A percentile compares a stretch with the other conserved stretches of the same genome.
Conservation (phyloP, 2,113 vertebrate species). For the Ibidorhyncha struthersii region DNA sequence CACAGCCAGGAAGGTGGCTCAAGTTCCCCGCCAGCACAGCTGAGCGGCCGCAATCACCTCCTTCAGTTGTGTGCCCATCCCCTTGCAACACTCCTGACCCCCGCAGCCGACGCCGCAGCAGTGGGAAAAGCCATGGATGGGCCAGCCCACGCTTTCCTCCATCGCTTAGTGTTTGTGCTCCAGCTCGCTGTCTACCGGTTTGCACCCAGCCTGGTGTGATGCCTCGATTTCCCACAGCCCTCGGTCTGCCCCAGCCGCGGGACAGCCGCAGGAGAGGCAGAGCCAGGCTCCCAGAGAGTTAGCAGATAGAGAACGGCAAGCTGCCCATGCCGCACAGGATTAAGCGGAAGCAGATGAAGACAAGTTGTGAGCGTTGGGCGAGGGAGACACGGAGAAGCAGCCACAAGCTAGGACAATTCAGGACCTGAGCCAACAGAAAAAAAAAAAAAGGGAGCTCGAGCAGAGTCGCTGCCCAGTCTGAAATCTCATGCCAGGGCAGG, state of each 20-base stretch:
- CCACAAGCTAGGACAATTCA: conserved; percentile 10
- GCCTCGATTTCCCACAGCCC: rapidly evolving
- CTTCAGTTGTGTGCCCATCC: rapidly evolving
- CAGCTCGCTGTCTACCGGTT: background rate
- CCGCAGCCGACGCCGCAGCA: rapidly evolving
- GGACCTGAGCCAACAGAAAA: conserved; percentile 2
- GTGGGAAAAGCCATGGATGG: rapidly evolving
- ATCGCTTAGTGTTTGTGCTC: background rate
- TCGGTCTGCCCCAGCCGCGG: background rate
- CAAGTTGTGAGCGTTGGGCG: background rate
- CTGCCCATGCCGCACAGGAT: background rate
- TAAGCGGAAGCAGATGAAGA: conserved; percentile 56
- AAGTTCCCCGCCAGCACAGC: background rate
- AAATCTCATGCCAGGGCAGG: background rate
- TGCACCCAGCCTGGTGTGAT: background rate
- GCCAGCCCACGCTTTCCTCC: background rate
- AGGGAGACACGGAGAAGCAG: background rate
- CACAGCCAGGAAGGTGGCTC: background rate
- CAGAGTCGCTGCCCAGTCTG: background rate
- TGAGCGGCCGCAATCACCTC: rapidly evolving
- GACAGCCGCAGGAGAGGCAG: background rate
- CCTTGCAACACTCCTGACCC: background rate
- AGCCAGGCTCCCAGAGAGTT: background rate
- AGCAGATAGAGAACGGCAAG: background rate
- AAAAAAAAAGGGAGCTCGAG: background rate